Evolutionary conservation across 1,140 invertebrate species (phyloP).

Genomic region (Panagrolaimus sp.): DNA sequence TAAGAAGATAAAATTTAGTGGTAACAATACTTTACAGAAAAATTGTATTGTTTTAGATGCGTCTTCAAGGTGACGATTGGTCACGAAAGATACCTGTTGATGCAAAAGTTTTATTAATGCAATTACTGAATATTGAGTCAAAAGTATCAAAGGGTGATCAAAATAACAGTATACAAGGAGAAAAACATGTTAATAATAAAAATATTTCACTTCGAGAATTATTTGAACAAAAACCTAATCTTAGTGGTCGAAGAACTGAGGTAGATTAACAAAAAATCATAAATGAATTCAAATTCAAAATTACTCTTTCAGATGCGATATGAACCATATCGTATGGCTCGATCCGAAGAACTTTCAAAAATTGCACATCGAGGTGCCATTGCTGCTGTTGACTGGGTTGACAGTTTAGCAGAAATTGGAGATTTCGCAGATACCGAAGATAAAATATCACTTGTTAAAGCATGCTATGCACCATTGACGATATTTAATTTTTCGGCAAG

Average conservation of each 20-base stretch:
- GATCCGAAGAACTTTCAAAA: slow-evolving; percentile 49
- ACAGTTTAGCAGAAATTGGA: slow-evolving; percentile 50
- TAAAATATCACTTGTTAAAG: slow-evolving; percentile 54
- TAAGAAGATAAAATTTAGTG: slow-evolving; percentile 24
- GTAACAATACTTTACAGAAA: slow-evolving; percentile 16
- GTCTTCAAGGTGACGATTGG: slow-evolving; percentile 57
- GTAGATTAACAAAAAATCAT: slow-evolving; percentile 25
- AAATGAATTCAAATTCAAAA: neutral
- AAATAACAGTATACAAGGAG: slow-evolving; percentile 1
- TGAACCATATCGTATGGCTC: slow-evolving; percentile 56
- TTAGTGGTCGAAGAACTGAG: slow-evolving; percentile 43
- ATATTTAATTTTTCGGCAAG: slow-evolving; percentile 59
- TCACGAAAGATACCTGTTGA: slow-evolving; percentile 57
- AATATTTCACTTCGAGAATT: slow-evolving; percentile 52
- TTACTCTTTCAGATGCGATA: slow-evolving; percentile 54
- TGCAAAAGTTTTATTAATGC: slow-evolving; percentile 55
- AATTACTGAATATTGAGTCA: slow-evolving; percentile 57
- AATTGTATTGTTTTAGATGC: slow-evolving; percentile 41
- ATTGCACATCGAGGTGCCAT: slow-evolving; percentile 58
- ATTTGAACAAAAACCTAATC: slow-evolving; percentile 54
- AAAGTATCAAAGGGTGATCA: slow-evolving; percentile 49
- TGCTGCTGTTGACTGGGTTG: slow-evolving; percentile 59
- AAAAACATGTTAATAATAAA: slow-evolving; percentile 19
- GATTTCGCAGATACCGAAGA: slow-evolving; percentile 55
- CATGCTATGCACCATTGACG: slow-evolving; percentile 55